These are phyloP conservation scores for Ceyx cyanopectus DNA, from an alignment of 2,113 vertebrate genomes.

Conservation along the genomic window DNA sequence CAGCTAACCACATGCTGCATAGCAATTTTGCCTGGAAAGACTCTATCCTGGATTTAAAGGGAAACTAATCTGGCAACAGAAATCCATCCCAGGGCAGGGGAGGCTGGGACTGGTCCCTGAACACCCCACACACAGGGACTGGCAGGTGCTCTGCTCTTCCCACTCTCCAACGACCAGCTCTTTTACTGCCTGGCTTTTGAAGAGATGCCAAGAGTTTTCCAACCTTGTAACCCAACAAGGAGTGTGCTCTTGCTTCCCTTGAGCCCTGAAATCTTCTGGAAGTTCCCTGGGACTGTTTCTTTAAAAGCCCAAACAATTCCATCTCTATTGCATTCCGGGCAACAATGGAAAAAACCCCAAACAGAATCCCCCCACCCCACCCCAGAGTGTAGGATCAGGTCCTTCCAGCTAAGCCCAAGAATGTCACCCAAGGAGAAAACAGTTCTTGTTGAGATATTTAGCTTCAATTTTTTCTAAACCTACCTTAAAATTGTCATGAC, in stretches of 20 bases:
- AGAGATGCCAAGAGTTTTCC: background rate
- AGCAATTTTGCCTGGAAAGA: slow-evolving; percentile 30
- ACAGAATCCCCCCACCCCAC: background rate
- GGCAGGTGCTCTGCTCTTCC: fast-evolving
- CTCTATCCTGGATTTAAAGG: slow-evolving; percentile 2
- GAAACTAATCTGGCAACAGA: background rate
- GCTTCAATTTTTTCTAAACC: background rate
- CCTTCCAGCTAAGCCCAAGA: background rate
- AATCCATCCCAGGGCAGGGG: background rate
- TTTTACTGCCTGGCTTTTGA: background rate
- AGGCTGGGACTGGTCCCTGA: fast-evolving
- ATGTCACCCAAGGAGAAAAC: background rate
- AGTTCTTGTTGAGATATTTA: background rate
- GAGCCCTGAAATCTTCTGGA: background rate
- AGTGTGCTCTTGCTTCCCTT: background rate
- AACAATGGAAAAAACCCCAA: background rate
- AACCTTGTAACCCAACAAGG: background rate
- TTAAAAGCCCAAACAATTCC: background rate
- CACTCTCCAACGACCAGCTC: background rate
- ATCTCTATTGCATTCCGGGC: background rate
- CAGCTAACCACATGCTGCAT: slow-evolving; percentile 20
- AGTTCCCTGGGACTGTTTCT: background rate
- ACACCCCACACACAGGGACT: too few relatives aligned
- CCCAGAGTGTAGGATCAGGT: background rate
- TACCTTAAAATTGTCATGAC: slow-evolving; percentile 22